phyloP scores from a whole-genome alignment of 2,888 invertebrate genomes.

The Neocrepidodera transversa region DNA sequence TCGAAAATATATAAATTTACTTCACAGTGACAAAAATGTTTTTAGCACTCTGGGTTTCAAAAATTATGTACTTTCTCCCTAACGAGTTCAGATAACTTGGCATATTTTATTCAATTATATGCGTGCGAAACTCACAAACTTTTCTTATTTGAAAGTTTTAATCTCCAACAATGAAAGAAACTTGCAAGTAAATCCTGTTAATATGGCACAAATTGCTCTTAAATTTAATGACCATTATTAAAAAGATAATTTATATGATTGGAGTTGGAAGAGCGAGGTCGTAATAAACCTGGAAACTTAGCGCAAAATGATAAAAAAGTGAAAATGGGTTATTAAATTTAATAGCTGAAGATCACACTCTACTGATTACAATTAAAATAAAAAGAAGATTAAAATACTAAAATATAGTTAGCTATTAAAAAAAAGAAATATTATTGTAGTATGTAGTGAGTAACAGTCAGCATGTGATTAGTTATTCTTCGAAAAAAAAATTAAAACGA shows the following conservation, averaged over 20 bases:
- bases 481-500: too few relatives aligned
- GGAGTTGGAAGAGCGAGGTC: neutral
- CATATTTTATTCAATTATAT: conserved; percentile 8
- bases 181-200: conserved; percentile 19
- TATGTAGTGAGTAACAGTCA: too few relatives aligned
- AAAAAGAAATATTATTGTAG: too few relatives aligned
- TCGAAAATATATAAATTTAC: too few relatives aligned
- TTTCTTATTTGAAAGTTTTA: conserved; percentile 24
- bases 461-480: too few relatives aligned
- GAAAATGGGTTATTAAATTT: neutral
- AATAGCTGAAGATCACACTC: too few relatives aligned
- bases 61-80: neutral
- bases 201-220: conserved; percentile 17
- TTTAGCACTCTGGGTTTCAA: too few relatives aligned
- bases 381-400: too few relatives aligned
- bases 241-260: conserved; percentile 27
- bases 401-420: too few relatives aligned
- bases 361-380: too few relatives aligned
- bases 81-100: neutral
- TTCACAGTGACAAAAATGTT: too few relatives aligned
- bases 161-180: conserved; percentile 26
- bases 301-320: neutral
- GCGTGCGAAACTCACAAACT: conserved; percentile 15
- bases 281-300: neutral
- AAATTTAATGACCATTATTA: conserved; percentile 36